phyloP scores from a whole-genome alignment of 2,888 invertebrate genomes.

The Pherbina coryleti region DNA sequence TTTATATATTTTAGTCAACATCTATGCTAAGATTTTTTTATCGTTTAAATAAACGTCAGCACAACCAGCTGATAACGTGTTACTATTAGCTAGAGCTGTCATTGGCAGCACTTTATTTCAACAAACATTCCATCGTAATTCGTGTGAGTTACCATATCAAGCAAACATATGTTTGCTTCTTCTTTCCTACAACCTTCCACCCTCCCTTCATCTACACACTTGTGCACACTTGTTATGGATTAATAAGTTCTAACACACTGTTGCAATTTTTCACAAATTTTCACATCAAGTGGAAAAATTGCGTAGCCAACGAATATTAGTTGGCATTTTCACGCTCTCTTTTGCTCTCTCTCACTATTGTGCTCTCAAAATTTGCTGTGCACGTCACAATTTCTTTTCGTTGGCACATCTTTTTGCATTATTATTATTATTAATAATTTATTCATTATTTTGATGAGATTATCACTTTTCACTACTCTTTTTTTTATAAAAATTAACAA shows the following conservation, averaged over 20 bases:
- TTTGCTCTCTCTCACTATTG: conserved; percentile 1
- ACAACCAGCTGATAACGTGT: not conserved
- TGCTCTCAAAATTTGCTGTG: not conserved
- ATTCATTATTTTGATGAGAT: not conserved
- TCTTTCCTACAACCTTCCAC: not conserved
- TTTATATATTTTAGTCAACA: not conserved
- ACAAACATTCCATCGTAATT: not conserved
- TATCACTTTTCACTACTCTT: not conserved
- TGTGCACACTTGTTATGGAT: too few species aligned
- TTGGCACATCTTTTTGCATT: conserved; percentile 7
- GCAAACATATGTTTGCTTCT: conserved; percentile 19
- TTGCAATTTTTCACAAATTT: conserved; percentile 3
- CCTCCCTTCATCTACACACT: not conserved
- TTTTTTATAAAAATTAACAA: not conserved
- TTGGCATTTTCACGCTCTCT: not conserved
- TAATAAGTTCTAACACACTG: not conserved
- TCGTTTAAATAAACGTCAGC: not conserved
- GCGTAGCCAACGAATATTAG: conserved; percentile 6
- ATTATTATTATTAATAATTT: not conserved
- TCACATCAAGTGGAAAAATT: not conserved
- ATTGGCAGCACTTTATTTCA: conserved; percentile 5
- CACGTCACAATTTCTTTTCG: conserved; percentile 5
- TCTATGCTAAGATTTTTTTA: too few species aligned
- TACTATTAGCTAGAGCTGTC: not conserved
- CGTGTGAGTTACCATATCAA: not conserved